Conservation (phyloP, 2,888 invertebrate species). For the Lasioglossum vierecki region DNA sequence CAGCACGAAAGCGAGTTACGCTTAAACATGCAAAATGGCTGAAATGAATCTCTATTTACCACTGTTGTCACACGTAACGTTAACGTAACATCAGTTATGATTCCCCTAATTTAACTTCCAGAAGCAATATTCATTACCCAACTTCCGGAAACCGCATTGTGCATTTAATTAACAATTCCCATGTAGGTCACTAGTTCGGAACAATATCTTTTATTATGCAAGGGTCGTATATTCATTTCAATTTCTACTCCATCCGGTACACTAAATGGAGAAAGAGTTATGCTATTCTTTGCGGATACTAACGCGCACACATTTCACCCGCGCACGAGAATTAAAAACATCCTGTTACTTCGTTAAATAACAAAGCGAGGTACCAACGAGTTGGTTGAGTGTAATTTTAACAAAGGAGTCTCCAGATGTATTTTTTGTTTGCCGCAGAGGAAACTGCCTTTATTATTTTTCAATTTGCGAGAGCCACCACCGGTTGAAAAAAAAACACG, state of each 20-base stretch:
- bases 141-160: not conserved
- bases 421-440: not conserved
- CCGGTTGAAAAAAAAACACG: not conserved
- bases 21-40: not conserved
- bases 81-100: not conserved
- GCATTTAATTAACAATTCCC: slow-evolving; percentile 12
- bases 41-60: not conserved
- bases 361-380: not conserved
- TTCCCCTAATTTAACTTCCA: not conserved
- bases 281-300: not conserved
- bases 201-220: slow-evolving; percentile 3
- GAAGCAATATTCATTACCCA: slow-evolving; percentile 5
- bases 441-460: not conserved
- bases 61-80: not conserved
- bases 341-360: not conserved
- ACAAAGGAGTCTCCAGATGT: not conserved
- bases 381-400: not conserved
- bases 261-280: not conserved
- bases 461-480: not conserved
- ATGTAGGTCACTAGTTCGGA: slow-evolving; percentile 16
- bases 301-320: not conserved
- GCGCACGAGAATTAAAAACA: not conserved
- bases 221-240: slow-evolving; percentile 21
- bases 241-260: not conserved
- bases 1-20: not conserved